Base-by-base conservation (phyloP, 2,888 invertebrate species). In the Zeuzera pyrina region DNA sequence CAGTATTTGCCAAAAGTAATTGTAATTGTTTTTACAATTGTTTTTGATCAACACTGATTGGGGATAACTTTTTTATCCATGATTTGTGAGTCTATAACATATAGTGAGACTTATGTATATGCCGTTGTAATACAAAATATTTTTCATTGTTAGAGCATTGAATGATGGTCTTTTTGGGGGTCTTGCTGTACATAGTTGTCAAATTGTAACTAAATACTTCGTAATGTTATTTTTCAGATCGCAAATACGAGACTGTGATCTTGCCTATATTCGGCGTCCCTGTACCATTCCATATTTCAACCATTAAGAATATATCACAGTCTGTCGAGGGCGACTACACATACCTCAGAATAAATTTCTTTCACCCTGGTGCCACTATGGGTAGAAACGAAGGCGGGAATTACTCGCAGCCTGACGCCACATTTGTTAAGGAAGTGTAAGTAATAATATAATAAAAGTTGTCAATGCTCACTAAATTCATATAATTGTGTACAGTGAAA, bases 301-400 rank as follows among this genome's bases (percentile, higher is more conserved):
- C 97, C 3, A 95, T 99, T 33, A 99, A 99, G 85, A 99, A 99
- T 69, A 97, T 98, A 57, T 97, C 97, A 1, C 96, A 97, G 73
- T 97, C 97, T 0, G 95, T 98, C 8, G 99, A 99, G 78, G 97
- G 99, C 3, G 98, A 98, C 72, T 98, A 97, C 78, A 98, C 98
- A 0, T 99, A 99, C 74, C 89, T 99, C 47, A 91, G 94, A 65
- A 93, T 99, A 56, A 99, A 99, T 76, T 99, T 99, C 74, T 98
- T 97, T 79, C 97, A 98, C 74, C 99, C 99, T 16, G 99, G 98
- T 12, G 93, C 95, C 7, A 94, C 98, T 0, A 93, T 99, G 89
- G 97, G 97, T 0, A 88, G 94, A 39, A 94, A 94, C 54, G 98
- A 98, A 63, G 94, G 94, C 4, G 93, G 93, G 2, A 88, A 91